Base-by-base conservation (phyloP, 2,797 vertebrate genomes). In the Falco biarmicus region DNA sequence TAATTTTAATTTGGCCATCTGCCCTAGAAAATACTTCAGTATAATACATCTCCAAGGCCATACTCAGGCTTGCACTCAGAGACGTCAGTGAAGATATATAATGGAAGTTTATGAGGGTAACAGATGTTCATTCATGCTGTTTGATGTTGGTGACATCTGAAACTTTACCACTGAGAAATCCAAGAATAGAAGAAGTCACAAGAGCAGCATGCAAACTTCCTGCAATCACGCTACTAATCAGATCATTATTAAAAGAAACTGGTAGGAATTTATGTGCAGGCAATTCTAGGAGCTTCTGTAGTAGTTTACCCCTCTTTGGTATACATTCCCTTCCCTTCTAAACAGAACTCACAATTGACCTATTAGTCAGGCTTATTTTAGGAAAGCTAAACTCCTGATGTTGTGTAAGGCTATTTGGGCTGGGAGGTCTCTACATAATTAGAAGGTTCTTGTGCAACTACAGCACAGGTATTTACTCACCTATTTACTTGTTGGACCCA, bases 1-100 rank as follows among this genome's bases (percentile, higher is more conserved):
- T 91, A 91, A 96, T 85, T 95, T 97, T 83, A 83, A 95, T 95
- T 93, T 97, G 53, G 64, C 63, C 81, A 95, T 94, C 88, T 97
- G 90, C 84, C 86, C 63, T n/a, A 94, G 86, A 83, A 66, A 93
- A 89, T 77, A 50, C 66, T 90, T 86, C n/a, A 69, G 34, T 45
- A 79, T 57, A 92, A 93, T 48, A 61, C 14, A 80, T 60, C 80
- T 97, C 79, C 54, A 88, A 75, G 65, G 81, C 68, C 65, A 69
- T 21, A 77, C n/a, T 84, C n/a, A 47, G 81, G 88, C 53, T 90
- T 86, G n/a, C 50, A 47, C 22, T 95, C 60, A 53, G 59, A 96
- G 53, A 45, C 73, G 61, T 18, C 41, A 89, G 91, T 20, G 69
- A 41, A 76, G 51, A 26, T 50, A 93, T 71, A 34, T 82, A 87